Percentiles rank a stretch among this genome's conserved stretches.
Evolutionary conservation across 2,888 invertebrate genomes (phyloP).

Genomic region (Caenorhabditis panamensis): DNA sequence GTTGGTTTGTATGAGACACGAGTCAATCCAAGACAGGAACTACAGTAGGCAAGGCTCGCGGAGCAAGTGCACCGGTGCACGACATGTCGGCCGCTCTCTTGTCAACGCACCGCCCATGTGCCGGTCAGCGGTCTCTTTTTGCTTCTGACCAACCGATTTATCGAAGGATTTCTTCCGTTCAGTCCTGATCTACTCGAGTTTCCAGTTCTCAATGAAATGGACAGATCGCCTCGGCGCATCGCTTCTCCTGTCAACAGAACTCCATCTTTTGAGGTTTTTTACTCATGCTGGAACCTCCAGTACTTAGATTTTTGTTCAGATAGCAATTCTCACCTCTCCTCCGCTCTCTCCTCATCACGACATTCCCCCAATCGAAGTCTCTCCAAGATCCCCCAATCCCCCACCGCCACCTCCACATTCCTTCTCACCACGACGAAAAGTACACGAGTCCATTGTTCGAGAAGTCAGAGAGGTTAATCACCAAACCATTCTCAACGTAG

Average conservation of each 20-base stretch:
- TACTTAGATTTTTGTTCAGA: conserved; percentile 13
- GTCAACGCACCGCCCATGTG: conserved; percentile 52
- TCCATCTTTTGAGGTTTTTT: conserved; percentile 57
- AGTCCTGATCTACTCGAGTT: background rate
- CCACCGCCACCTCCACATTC: conserved; percentile 40
- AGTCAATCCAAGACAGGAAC: background rate
- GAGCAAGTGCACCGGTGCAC: conserved; percentile 54
- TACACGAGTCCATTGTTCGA: conserved; percentile 59
- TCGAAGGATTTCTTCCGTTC: conserved; percentile 28
- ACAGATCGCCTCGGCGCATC: conserved; percentile 51
- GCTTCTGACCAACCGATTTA: conserved; percentile 19
- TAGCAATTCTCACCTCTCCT: conserved; percentile 56
- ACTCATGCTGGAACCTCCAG: background rate
- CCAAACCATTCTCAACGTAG: background rate
- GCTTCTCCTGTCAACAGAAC: conserved; percentile 59
- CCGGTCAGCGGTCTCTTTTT: conserved; percentile 32
- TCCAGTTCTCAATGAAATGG: conserved; percentile 54
- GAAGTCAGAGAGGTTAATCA: conserved; percentile 53
- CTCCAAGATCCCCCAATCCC: conserved; percentile 29
- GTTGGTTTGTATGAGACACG: conserved; percentile 16
- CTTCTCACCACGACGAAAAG: conserved; percentile 49
- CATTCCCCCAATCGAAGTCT: conserved; percentile 24
- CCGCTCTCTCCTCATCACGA: conserved; percentile 55
- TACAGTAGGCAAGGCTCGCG: conserved; percentile 31
- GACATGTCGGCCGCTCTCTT: conserved; percentile 36